These are phyloP conservation scores for Apomyelois bistriatella DNA, from an alignment of 2,888 invertebrate genomes.

Conservation along the genomic window DNA sequence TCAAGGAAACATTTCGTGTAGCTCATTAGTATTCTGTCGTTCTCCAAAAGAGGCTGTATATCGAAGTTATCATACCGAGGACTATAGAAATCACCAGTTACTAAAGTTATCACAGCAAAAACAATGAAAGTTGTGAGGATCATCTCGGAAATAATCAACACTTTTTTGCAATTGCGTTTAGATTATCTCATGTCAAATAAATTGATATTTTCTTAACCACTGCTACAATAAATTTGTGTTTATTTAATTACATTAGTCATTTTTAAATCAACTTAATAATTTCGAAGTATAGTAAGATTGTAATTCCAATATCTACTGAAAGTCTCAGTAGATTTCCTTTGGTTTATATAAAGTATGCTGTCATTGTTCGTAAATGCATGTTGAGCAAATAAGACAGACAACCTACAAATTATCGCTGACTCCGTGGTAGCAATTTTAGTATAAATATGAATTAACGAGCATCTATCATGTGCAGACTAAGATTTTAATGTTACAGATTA, in stretches of 20 bases:
- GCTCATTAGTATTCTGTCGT: slow-evolving; percentile 83
- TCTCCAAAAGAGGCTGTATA: slow-evolving; percentile 83
- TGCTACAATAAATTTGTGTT: too few species aligned
- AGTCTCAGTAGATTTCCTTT: slow-evolving; percentile 21
- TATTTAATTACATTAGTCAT: too few species aligned
- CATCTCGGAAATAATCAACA: neutral
- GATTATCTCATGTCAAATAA: too few species aligned
- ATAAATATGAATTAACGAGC: slow-evolving; percentile 26
- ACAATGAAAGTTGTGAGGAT: slow-evolving; percentile 13
- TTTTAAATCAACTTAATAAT: neutral
- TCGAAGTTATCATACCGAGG: slow-evolving; percentile 86
- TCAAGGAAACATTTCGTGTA: slow-evolving; percentile 86
- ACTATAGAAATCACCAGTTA: slow-evolving; percentile 76
- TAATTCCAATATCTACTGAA: slow-evolving; percentile 21
- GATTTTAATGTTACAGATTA: too few species aligned
- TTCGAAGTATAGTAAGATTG: neutral
- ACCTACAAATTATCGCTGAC: slow-evolving; percentile 42
- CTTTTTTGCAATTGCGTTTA: too few species aligned
- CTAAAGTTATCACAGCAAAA: slow-evolving; percentile 26
- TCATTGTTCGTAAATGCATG: slow-evolving; percentile 45
- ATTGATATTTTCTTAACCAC: too few species aligned
- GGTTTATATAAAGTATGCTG: slow-evolving; percentile 45
- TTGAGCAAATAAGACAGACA: slow-evolving; percentile 34
- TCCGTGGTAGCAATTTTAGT: slow-evolving; percentile 37
- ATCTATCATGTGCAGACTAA: slow-evolving; percentile 21